phyloP scores from a whole-genome alignment of 1,140 invertebrate genomes.

The Monochamus saltuarius region DNA sequence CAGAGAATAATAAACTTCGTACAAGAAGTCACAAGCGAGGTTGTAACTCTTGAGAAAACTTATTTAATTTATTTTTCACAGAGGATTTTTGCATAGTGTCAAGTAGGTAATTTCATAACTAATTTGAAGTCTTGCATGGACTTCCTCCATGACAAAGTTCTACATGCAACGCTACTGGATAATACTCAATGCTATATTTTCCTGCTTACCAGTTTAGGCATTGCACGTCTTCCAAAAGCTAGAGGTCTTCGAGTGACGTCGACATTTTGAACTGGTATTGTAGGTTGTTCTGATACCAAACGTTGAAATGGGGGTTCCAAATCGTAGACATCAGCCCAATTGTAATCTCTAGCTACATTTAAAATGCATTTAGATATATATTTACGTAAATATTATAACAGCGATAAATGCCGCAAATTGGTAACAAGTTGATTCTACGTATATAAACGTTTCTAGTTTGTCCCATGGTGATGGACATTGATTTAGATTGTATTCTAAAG shows the following conservation, averaged over 20 bases:
- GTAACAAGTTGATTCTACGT: neutral
- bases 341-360: constrained; percentile 32
- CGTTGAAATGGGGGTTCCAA: constrained; percentile 38
- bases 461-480: too few relatives aligned
- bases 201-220: constrained; percentile 44
- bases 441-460: too few relatives aligned
- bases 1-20: too few relatives aligned
- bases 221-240: constrained; percentile 41
- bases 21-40: neutral
- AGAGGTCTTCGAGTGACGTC: constrained; percentile 41
- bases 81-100: too few relatives aligned
- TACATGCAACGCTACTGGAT: neutral
- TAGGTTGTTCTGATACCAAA: constrained; percentile 44
- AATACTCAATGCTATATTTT: neutral
- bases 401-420: too few relatives aligned
- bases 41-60: too few relatives aligned
- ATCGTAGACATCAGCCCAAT: constrained; percentile 34
- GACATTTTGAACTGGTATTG: constrained; percentile 40
- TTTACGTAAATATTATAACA: too few relatives aligned
- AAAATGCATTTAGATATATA: neutral
- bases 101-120: too few relatives aligned
- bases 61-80: too few relatives aligned
- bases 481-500: too few relatives aligned
- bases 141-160: neutral
- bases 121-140: too few relatives aligned